Evolutionary conservation across 2,888 invertebrate species (phyloP).

Genomic region (Caradrina clavipalpis): DNA sequence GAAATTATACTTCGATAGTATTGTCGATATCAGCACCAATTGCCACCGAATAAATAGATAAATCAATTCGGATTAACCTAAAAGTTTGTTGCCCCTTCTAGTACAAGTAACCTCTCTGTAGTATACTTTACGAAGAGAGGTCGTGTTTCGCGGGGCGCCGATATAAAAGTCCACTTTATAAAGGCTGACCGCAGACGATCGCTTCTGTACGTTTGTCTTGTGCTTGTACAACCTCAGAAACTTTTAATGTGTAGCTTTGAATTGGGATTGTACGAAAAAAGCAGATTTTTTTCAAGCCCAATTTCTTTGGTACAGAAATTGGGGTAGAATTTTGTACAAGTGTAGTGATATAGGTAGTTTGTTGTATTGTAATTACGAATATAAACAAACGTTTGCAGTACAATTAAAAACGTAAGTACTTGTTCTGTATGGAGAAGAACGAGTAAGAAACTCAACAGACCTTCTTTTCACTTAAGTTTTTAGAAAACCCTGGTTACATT

Average conservation of each 20-base stretch:
- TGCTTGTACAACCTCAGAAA: constrained; percentile 64
- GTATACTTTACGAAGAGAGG: constrained; percentile 80
- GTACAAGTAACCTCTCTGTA: constrained; percentile 56
- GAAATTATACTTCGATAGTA: no score
- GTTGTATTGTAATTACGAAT: no score
- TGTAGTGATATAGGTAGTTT: no score
- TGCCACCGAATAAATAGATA: no score
- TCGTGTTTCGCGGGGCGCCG: constrained; percentile 83
- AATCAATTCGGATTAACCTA: not conserved
- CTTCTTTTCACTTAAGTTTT: no score
- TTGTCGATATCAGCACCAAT: no score
- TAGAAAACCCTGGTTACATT: no score
- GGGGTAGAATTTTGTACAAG: not conserved
- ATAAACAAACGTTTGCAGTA: no score
- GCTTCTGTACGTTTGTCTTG: constrained; percentile 78
- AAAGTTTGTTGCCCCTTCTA: constrained; percentile 52
- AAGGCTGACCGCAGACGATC: constrained; percentile 82
- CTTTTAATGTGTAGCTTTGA: constrained; percentile 65
- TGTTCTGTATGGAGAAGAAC: no score
- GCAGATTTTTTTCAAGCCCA: constrained; percentile 4
- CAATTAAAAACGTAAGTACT: no score
- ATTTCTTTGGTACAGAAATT: not conserved
- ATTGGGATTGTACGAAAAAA: constrained; percentile 25
- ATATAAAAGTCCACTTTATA: constrained; percentile 87
- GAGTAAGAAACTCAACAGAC: no score